A percentile compares a stretch with the other conserved stretches of the same genome.
phyloP scores from a whole-genome alignment of 2,113 vertebrate genomes.

The Gasterosteus aculeatus region DNA sequence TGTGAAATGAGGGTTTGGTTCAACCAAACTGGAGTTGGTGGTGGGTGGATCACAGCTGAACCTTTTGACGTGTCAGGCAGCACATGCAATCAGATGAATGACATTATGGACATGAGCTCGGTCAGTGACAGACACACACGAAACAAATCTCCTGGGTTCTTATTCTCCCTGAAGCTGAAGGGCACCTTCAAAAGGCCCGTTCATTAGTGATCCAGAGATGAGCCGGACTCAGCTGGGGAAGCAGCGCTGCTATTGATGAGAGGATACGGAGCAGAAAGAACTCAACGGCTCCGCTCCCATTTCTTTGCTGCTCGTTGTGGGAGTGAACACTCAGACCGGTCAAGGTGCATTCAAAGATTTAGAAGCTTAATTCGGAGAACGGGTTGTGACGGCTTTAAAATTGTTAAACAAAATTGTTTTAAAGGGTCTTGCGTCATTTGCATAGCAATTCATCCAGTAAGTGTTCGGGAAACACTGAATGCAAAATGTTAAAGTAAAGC shows the following conservation, averaged over 20 bases:
- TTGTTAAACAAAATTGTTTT: neutral
- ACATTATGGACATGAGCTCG: constrained; percentile 4
- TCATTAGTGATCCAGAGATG: constrained; percentile 65
- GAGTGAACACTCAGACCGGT: constrained; percentile 37
- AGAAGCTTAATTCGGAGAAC: constrained; percentile 18
- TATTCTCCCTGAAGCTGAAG: constrained; percentile 65
- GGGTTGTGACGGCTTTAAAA: neutral
- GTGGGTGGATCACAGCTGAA: neutral
- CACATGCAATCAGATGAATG: constrained; percentile 11
- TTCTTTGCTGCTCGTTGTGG: constrained; percentile 24
- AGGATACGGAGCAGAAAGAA: constrained; percentile 63
- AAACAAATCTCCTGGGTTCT: constrained; percentile 59
- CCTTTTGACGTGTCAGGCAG: neutral
- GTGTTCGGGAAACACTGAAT: neutral
- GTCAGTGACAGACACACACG: neutral
- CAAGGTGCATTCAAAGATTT: constrained; percentile 28
- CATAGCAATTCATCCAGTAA: neutral
- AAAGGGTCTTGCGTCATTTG: neutral
- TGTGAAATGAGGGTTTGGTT: neutral
- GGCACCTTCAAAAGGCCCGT: constrained; percentile 56
- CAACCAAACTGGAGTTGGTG: neutral
- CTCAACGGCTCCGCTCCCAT: constrained; percentile 7
- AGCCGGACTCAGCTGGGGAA: constrained; percentile 48
- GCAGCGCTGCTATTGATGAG: constrained; percentile 50
- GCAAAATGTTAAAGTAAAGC: neutral